Base-by-base conservation (phyloP, 2,888 invertebrate species). In the Parnassius apollo region DNA sequence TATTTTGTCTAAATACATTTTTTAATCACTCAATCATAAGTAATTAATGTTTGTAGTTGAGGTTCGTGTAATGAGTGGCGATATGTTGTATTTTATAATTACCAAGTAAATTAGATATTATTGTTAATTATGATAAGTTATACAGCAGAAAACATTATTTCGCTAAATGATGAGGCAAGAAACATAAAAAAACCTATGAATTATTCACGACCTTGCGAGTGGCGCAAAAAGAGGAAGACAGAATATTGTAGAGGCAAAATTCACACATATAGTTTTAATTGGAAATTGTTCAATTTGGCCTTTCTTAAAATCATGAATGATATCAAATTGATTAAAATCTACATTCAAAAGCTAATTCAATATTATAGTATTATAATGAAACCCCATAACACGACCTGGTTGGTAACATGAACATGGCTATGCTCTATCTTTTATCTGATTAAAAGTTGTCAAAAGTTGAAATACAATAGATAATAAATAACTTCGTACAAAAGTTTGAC, bases 121-220 rank as follows among this genome's bases (percentile, higher is more conserved):
- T 63, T 59, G 45, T 56, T 50, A 35, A 35, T 35, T 35, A 53
- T 45, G 48, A 57, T 57, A 50, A 58, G 46, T 54, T 45, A 58
- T 53, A 13, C 7, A 49, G 49, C 49, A 49, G 9, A 49, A n/a
- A 13, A 13, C 59, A 59, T 58, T 55, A 63, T 63, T 59, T 55
- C 56, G 22, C 55, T 42, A 51, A 53, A 49, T 48, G 25, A 50
- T 25, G 58, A 49, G 54, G 18, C 53, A 56, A 46, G 56, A 3
- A 25, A 9, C 18, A 45, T n/a, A 63, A 56, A 59, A 51, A 56
- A 54, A 58, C 2, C 25, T 10, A 56, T 63, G 55, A 63, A 59
- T 63, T 51, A 63, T 63, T 63, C 59, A 63, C 51, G 35, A 44
- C 18, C 44, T 59, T 63, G 45, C 54, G 48, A 46, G 49, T 49